Evolutionary conservation across 2,797 vertebrate genomes (phyloP).

Genomic region (Coluber constrictor): DNA sequence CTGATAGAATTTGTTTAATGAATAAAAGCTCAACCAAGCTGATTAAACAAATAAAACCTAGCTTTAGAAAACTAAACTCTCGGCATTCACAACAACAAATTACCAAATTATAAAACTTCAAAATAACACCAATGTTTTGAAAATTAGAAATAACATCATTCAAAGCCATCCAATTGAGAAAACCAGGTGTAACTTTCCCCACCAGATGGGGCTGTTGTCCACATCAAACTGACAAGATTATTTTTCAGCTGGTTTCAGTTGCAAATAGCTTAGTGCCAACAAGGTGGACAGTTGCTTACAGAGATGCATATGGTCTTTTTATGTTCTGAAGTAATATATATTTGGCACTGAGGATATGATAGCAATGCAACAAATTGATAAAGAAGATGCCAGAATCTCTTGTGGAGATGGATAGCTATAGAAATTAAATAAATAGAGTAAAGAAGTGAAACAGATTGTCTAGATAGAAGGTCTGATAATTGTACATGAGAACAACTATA

Average conservation of each 20-base stretch:
- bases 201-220: slow-evolving; percentile 29
- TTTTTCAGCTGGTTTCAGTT: neutral
- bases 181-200: neutral
- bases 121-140: neutral
- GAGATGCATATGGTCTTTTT: neutral
- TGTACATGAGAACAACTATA: neutral
- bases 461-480: neutral
- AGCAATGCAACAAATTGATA: neutral
- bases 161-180: neutral
- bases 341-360: neutral
- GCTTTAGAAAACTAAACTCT: neutral
- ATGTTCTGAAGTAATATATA: neutral
- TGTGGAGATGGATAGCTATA: neutral
- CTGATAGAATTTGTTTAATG: neutral
- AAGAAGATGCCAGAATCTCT: neutral
- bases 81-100: neutral
- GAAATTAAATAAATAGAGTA: neutral
- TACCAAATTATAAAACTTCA: neutral
- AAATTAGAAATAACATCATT: neutral
- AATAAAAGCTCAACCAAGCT: neutral
- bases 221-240: neutral
- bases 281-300: neutral
- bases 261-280: neutral
- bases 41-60: neutral
- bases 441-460: neutral